Evolutionary conservation across 2,797 vertebrate genomes (phyloP).

Genomic region (Macroramphosus scolopax): DNA sequence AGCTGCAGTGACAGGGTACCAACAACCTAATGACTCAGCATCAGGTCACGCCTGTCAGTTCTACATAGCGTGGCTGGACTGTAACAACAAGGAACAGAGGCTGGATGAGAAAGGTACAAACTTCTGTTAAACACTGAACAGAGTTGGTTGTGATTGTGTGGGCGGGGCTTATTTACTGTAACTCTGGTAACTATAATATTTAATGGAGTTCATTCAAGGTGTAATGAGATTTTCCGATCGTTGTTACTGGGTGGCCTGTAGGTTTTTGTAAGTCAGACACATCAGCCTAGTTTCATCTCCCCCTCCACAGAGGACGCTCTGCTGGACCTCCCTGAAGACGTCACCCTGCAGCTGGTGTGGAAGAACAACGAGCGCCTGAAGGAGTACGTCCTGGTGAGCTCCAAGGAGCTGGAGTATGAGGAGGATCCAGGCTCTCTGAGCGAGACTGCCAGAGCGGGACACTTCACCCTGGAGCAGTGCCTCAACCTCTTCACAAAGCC

Average conservation of each 20-base stretch:
- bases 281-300: too few relatives aligned
- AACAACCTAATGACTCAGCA: slow-evolving; percentile 84
- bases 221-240: too few relatives aligned
- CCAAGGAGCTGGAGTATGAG: slow-evolving; percentile 93
- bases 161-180: too few relatives aligned
- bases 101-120: slow-evolving; percentile 92
- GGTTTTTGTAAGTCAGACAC: too few relatives aligned
- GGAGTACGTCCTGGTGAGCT: slow-evolving; percentile 94
- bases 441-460: slow-evolving; percentile 91
- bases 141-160: too few relatives aligned
- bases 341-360: slow-evolving; percentile 92
- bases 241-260: too few relatives aligned
- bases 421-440: slow-evolving; percentile 92
- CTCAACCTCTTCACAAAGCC: slow-evolving; percentile 98
- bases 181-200: too few relatives aligned
- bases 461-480: slow-evolving; percentile 98
- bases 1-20: slow-evolving; percentile 95
- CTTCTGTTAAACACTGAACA: not conserved
- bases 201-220: too few relatives aligned
- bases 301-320: slow-evolving; percentile 80
- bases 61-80: slow-evolving; percentile 87
- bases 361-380: slow-evolving; percentile 95
- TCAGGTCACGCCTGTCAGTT: slow-evolving; percentile 85
- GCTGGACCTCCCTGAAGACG: slow-evolving; percentile 85
- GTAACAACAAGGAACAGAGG: slow-evolving; percentile 86